phyloP scores from a whole-genome alignment of 2,113 vertebrate genomes.

The Panthera tigris region DNA sequence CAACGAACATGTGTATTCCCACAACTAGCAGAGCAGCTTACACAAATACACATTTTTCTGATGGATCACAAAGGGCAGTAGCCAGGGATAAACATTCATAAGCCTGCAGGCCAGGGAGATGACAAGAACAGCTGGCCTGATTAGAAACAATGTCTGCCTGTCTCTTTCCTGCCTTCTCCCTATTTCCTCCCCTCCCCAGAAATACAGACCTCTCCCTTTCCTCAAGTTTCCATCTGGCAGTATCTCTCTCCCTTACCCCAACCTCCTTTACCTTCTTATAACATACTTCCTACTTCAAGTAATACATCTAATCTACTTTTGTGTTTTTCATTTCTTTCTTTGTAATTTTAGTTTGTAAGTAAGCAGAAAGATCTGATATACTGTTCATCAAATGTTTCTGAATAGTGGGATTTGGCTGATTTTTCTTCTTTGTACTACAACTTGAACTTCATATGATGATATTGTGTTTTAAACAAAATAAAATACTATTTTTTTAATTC shows the following conservation, averaged over 20 bases:
- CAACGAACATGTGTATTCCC: background rate
- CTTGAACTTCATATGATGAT: background rate
- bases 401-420: background rate
- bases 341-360: background rate
- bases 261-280: background rate
- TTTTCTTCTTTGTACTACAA: background rate
- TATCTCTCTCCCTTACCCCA: background rate
- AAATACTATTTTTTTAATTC: background rate
- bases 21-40: background rate
- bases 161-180: background rate
- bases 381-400: background rate
- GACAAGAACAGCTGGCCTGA: constrained; percentile 10
- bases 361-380: background rate
- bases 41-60: constrained; percentile 19
- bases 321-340: background rate
- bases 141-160: constrained; percentile 38
- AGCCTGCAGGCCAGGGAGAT: background rate
- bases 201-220: background rate
- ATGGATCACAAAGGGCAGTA: background rate
- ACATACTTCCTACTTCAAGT: background rate
- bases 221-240: constrained; percentile 1
- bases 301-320: background rate
- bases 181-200: background rate
- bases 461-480: background rate
- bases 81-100: background rate